Evolutionary conservation across 2,888 invertebrate species (phyloP), one percentile per base, ranked within the genome.

Genomic region (Tromatobia lineatoria): DNA sequence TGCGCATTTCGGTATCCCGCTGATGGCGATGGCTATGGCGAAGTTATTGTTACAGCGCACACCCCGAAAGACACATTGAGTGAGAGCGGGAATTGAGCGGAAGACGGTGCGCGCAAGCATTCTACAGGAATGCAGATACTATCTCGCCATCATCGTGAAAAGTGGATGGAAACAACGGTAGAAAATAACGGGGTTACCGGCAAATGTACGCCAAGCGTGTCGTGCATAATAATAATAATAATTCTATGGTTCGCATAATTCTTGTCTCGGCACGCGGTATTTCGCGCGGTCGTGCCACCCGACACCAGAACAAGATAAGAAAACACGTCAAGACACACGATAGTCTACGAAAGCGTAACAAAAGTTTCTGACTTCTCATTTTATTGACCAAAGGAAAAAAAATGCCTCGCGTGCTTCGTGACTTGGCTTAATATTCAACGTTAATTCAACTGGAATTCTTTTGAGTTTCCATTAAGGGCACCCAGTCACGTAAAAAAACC

Each of bases 151-250:
- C 74, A 70, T 78, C 70, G 66, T 71, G 84, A 81, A 81, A 70
- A 78, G 84, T 75, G 75, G 74, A 81, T 80, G 81, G 74, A 75
- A n/a, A 75, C 70, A 78, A 78, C 84, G 70, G 57, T 75, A 66
- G 67, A 84, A 84, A 84, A 84, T 84, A 84, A 78, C 81, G 70
- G 71, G 64, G 74, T 52, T 23, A 23, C 8, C 59, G 29, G 84
- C 59, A 74, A 84, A 69, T 69, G 70, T 70, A 78, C 76, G 69
- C 66, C 77, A 67, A 73, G 80, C 57, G 47, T 47, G 38, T 54
- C 73, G 73, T 25, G 59, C 15, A 57, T 59, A 59, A 73, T 73
- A 73, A 83, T 73, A 73, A 83, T 54, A 82, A 82, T 76, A 75
- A 70, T 83, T 50, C 57, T 50, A 69, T 54, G 54, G 77, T 34